Evolutionary conservation across 2,113 vertebrate species (phyloP), one percentile per base, ranked within the genome.

Genomic region (Prinia subflava): DNA sequence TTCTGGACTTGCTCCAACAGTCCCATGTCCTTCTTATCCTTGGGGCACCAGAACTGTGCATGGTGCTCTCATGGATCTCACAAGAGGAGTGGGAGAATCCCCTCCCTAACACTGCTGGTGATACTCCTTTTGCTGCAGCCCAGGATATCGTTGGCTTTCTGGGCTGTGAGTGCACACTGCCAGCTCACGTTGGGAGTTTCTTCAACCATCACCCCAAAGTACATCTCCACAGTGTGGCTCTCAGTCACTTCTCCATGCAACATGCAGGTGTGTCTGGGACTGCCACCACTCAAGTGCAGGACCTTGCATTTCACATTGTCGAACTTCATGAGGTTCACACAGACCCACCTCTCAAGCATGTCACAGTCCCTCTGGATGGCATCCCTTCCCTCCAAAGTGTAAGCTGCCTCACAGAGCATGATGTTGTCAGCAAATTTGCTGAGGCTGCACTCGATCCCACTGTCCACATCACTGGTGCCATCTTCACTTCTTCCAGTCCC

Each of bases 201-300:
- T 24, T 37, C 20, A 44, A 10, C 13, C 37, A 12, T 27, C 53
- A n/a, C 12, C 19, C 27, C 33, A 35, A 89, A 46, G 33, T 24
- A 23, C 3, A 4, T 41, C 68, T 46, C 37, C 37, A 33, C 44
- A 57, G 4, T 9, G 18, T 11, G 19, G 23, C 19, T 24, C 15
- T 52, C 12, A 16, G 19, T 44, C 68, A 33, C 33, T 37, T 73
- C 59, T 57, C 35, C 0, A 0, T 0, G 1, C 37, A 67, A 5
- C 19, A 7, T 7, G 15, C 17, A 46, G 13, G 9, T 39, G 15
- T 8, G 6, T 30, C 68, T n/a, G 46, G 15, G 39, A 59, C 10
- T 75, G 44, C 13, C 53, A 75, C 18, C 52, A 30, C 4, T 15
- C 60, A 46, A 1, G 19, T 10, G 22, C 24, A 67, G 52, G 52